Base-by-base conservation (phyloP, 2,797 vertebrate genomes). In the Microctenopoma stevenorrisi region DNA sequence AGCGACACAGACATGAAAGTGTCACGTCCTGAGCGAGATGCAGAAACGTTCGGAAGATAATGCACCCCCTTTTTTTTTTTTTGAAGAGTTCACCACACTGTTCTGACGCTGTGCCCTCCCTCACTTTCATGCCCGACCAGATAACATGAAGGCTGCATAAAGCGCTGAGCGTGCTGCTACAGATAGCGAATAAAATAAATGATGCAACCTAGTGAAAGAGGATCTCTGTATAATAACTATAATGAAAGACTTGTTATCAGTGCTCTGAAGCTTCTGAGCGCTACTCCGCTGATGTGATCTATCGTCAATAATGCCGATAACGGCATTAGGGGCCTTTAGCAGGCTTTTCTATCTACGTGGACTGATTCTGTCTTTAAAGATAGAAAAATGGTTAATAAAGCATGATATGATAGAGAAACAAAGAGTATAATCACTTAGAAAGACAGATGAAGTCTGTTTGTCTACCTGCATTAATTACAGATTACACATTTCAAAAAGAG, bases 181-280 rank as follows among this genome's bases (percentile, higher is more conserved):
- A 78, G 84, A 89, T 88, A 86, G 79, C n/a, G 69, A 82, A 85
- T 88, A 80, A 83, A 90, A 88, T 83, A 89, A 85, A 88, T 90
- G 89, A 91, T 88, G 87, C 85, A 91, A 89, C 84, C 79, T 68
- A 16, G 64, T 86, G 89, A 90, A 91, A 92, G 89, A 83, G 82
- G 78, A 88, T 89, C 87, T 86, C 73, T 55, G 80, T 85, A 84
- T 88, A 83, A 85, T 90, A 82, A 77, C 83, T 68, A 46, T 78
- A 88, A 89, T 88, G 85, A 90, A 90, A 87, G 81, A 86, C 79
- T 81, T 82, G 74, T 84, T 86, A 86, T 90, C 85, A 10, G 79
- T 2, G 71, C 83, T 84, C 68, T 79, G 84, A 86, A 82, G 86
- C 85, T 82, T 83, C 81, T 69, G 79, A 85, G 76, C 68, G 50